These are phyloP conservation scores for Notodonta dromedarius DNA, from an alignment of 2,888 invertebrate genomes.

Conservation along the genomic window DNA sequence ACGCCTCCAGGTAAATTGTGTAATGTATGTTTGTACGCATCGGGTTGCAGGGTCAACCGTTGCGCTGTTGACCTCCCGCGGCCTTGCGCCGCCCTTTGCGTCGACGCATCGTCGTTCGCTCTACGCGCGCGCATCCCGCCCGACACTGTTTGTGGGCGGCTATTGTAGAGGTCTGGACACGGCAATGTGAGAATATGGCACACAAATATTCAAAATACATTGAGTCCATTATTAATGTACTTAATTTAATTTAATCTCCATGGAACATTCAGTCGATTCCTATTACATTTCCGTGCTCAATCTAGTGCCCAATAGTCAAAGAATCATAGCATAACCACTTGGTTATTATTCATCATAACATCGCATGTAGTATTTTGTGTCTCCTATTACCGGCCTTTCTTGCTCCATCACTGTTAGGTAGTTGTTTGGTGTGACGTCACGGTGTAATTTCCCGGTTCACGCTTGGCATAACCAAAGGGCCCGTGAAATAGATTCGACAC, in stretches of 20 bases:
- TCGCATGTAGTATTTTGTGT: too few relatives aligned
- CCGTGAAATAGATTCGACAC: conserved; percentile 29
- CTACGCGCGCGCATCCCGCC: not conserved
- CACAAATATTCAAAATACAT: not conserved
- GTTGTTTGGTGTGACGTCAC: conserved; percentile 17
- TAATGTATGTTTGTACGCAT: not conserved
- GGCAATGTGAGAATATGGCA: not conserved
- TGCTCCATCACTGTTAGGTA: not conserved
- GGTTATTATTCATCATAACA: too few relatives aligned
- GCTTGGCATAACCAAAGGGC: conserved; percentile 7
- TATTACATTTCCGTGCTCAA: too few relatives aligned
- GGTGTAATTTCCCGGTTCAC: conserved; percentile 10
- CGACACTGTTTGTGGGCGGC: not conserved
- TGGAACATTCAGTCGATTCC: too few relatives aligned
- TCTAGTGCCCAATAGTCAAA: too few relatives aligned
- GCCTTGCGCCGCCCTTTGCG: conserved; percentile 27
- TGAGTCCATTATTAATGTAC: too few relatives aligned
- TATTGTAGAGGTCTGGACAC: not conserved
- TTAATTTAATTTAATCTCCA: too few relatives aligned
- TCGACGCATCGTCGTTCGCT: not conserved
- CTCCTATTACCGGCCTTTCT: too few relatives aligned
- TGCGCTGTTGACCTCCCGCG: conserved; percentile 20
- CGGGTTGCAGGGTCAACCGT: conserved; percentile 10
- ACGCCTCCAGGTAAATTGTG: not conserved
- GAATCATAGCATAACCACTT: too few relatives aligned